Base-by-base conservation (phyloP, 2,113 vertebrate genomes). In the Malurus cyaneus region DNA sequence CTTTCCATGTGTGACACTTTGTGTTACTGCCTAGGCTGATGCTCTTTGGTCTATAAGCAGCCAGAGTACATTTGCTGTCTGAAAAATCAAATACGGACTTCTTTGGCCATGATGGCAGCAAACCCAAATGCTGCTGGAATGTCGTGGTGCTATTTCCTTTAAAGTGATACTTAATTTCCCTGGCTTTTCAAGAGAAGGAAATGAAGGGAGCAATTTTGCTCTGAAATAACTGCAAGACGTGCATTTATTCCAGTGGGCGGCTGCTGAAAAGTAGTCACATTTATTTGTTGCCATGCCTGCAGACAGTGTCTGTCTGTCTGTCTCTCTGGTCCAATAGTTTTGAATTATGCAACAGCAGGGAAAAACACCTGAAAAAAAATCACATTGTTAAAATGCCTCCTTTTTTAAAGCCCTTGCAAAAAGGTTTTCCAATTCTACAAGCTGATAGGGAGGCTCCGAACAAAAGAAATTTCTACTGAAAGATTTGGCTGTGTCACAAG, bases 251-350 rank as follows among this genome's bases (percentile, higher is more conserved):
- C 89, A 88, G 85, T 78, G 76, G 85, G 82, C 1, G 20, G 88
- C 88, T 95, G 74, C 50, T 92, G 74, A 92, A 88, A 94, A 92
- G 79, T 41, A 89, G 74, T 91, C 76, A 44, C 85, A 90, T 93
- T 91, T 95, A 72, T 82, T 77, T 94, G 93, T 96, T 95, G 79
- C 95, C 88, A 94, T 94, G 96, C 92, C 96, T 92, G 90, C 90
- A 96, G 94, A 95, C 93, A 77, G 54, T 23, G 70, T 74, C 78
- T 92, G 89, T 92, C 88, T 86, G 89, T 95, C 90, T 90, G 69
- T 88, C 79, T 89, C 26, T 89, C 66, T 73, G 60, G 42, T 94
- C 86, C 59, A 77, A 66, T 59, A 47, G 64, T 47, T 88, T 77
- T 80, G 71, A 86, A 86, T 88, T 84, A 74, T 29, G 47, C 56